These are phyloP conservation scores for Muscidifurax raptorellus DNA, from an alignment of 1,140 invertebrate species.

Conservation along the genomic window DNA sequence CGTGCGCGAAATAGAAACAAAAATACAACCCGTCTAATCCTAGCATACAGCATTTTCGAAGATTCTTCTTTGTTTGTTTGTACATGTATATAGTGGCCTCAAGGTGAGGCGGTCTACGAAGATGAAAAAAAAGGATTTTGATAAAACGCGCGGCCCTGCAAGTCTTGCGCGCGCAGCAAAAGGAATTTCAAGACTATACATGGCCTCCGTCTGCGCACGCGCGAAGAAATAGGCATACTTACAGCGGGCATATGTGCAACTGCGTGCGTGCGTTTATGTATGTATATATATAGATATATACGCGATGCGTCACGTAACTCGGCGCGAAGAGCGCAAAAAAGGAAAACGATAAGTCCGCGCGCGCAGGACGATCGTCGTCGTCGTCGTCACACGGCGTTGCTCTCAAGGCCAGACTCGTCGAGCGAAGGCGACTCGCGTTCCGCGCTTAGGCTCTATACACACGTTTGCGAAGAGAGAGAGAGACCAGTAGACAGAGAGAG, in stretches of 20 bases:
- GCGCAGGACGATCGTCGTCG: constrained; percentile 28
- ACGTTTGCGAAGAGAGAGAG: background rate
- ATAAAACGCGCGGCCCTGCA: too few species aligned
- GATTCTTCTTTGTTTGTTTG: too few species aligned
- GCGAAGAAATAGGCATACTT: background rate
- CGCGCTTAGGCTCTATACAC: background rate
- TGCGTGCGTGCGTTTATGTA: background rate
- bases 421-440: background rate
- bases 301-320: constrained; percentile 48
- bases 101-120: too few species aligned
- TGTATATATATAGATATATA: background rate
- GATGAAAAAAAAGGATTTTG: too few species aligned
- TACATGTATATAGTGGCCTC: background rate
- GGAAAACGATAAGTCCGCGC: constrained; percentile 26
- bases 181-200: background rate
- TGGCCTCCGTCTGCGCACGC: background rate
- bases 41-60: too few species aligned
- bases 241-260: background rate
- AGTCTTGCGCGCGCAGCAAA: background rate
- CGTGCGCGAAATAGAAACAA: background rate
- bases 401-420: constrained; percentile 35
- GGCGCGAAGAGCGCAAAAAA: constrained; percentile 31
- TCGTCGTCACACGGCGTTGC: constrained; percentile 12
- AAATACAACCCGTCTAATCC: background rate
- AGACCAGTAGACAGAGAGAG: constrained; percentile 29